These are phyloP conservation scores for Hippopotamus amphibius DNA, from an alignment of 2,113 vertebrate genomes.

Conservation along the genomic window DNA sequence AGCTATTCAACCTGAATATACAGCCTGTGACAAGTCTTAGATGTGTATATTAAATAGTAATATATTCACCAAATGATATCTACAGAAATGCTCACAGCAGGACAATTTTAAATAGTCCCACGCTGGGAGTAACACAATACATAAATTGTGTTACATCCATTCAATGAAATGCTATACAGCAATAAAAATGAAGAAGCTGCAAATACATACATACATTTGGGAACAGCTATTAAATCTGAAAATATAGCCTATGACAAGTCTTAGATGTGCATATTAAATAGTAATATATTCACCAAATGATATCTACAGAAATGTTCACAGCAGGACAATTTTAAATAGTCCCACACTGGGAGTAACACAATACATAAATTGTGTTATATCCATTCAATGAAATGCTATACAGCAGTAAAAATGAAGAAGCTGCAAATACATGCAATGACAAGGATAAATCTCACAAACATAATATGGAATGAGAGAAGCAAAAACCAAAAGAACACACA, in stretches of 20 bases:
- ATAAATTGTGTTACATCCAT: too few relatives aligned
- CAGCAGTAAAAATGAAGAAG: not conserved
- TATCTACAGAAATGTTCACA: not conserved
- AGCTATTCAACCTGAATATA: not conserved
- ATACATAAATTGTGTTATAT: not conserved
- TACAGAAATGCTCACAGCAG: not conserved
- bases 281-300: not conserved
- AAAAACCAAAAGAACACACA: not conserved
- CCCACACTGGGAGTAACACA: not conserved
- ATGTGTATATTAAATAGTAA: not conserved
- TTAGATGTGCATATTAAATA: not conserved
- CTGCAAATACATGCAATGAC: not conserved
- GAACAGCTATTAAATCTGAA: not conserved
- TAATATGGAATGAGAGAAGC: not conserved
- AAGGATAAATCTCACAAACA: not conserved
- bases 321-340: too few relatives aligned
- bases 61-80: not conserved
- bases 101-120: not conserved
- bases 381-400: not conserved
- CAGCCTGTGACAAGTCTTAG: not conserved
- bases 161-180: too few relatives aligned
- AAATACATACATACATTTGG: not conserved
- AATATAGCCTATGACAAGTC: not conserved
- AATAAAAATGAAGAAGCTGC: too few relatives aligned
- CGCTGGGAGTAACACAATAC: too few relatives aligned